phyloP scores from a whole-genome alignment of 1,140 invertebrate species.

The Chironomus striatipennis region DNA sequence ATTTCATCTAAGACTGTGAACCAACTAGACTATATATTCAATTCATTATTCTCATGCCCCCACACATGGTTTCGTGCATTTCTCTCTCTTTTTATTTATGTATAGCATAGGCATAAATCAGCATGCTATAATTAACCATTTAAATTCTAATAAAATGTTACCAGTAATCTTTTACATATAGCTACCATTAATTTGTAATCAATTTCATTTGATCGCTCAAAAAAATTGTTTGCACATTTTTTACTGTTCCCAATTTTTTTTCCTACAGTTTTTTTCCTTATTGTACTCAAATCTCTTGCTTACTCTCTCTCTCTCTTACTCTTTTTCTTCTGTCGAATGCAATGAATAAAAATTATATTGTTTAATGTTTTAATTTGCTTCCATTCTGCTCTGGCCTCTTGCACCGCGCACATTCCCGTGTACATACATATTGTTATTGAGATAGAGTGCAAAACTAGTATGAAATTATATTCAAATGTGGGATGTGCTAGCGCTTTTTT shows the following conservation, averaged over 20 bases:
- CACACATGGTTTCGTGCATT: background rate
- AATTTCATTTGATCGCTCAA: conserved; percentile 1
- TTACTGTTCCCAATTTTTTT: background rate
- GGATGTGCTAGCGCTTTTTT: no score
- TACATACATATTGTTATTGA: no score
- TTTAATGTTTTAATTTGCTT: conserved; percentile 15
- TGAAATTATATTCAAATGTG: no score
- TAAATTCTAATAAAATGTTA: conserved; percentile 5
- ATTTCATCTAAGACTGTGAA: no score
- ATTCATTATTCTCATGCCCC: background rate
- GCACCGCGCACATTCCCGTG: background rate
- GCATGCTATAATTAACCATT: conserved; percentile 13
- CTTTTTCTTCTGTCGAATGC: background rate
- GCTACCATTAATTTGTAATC: conserved; percentile 1
- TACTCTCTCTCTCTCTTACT: no score
- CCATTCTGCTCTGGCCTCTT: background rate
- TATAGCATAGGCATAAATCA: background rate
- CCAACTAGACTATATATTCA: no score
- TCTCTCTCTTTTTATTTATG: no score
- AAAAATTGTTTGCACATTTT: background rate
- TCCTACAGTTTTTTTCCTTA: no score
- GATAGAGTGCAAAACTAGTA: no score
- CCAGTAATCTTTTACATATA: no score
- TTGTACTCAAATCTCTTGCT: no score
- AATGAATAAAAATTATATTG: conserved; percentile 10